Conservation (phyloP, 1,140 invertebrate genomes). For the Phortica variegata region DNA sequence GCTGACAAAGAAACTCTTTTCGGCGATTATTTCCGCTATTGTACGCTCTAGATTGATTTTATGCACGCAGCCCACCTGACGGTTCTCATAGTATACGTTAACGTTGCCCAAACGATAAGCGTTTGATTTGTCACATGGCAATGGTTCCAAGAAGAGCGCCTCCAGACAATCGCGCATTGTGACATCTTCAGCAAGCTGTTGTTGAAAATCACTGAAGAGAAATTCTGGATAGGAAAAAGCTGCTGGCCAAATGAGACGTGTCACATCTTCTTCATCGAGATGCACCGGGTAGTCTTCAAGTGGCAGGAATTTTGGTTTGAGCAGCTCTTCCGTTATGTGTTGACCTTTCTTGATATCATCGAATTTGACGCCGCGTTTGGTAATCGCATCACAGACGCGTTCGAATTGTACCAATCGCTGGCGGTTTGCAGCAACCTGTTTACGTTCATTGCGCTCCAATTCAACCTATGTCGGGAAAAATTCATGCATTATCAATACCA, state of each 20-base stretch:
- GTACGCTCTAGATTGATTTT: conserved; percentile 63
- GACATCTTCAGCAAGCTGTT: conserved; percentile 72
- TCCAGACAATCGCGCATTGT: conserved; percentile 72
- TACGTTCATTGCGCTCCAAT: conserved; percentile 65
- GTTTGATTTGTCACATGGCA: conserved; percentile 73
- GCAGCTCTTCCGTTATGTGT: conserved; percentile 48
- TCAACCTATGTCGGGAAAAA: conserved; percentile 52
- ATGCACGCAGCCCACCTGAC: conserved; percentile 65
- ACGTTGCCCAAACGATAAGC: conserved; percentile 70
- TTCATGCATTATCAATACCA: conserved; percentile 10
- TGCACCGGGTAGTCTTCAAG: conserved; percentile 46
- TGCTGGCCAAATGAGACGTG: conserved; percentile 76
- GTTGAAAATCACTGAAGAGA: conserved; percentile 70
- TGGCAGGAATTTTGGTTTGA: conserved; percentile 56
- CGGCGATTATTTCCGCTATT: conserved; percentile 65
- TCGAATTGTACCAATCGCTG: conserved; percentile 56
- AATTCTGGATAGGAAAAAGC: conserved; percentile 83
- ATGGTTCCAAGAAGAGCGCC: conserved; percentile 69
- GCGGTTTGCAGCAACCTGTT: conserved; percentile 61
- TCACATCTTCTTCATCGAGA: conserved; percentile 52
- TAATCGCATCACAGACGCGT: conserved; percentile 52
- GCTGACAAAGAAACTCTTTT: conserved; percentile 57
- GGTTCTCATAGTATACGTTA: conserved; percentile 79
- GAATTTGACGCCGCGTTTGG: conserved; percentile 62
- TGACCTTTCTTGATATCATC: conserved; percentile 57